Evolutionary conservation across 2,797 vertebrate genomes (phyloP).

Genomic region (Balearica regulorum): DNA sequence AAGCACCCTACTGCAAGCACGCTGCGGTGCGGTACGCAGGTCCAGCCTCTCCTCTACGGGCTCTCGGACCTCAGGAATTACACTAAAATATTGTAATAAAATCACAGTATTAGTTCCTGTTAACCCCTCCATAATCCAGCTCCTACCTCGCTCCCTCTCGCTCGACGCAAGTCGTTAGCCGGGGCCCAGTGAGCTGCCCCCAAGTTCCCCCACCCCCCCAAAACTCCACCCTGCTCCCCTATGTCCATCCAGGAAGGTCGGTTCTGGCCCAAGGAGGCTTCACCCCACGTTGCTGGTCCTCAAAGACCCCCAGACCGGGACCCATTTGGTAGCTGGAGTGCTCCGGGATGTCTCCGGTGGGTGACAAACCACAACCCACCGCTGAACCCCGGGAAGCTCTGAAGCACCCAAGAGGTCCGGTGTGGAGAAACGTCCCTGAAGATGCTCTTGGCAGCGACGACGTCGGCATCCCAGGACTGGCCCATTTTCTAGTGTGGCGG

Average conservation of each 20-base stretch:
- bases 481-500: background rate
- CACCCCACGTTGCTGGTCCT: background rate
- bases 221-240: background rate
- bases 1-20: accelerated
- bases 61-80: background rate
- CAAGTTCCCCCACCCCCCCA: background rate
- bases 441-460: background rate
- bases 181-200: background rate
- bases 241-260: background rate
- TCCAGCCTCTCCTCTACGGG: background rate
- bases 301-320: background rate
- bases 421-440: background rate
- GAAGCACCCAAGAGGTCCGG: background rate
- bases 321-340: background rate
- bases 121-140: background rate
- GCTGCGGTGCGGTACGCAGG: accelerated
- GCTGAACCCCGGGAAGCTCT: background rate
- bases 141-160: background rate
- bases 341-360: background rate
- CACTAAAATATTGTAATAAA: background rate
- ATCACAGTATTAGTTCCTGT: background rate
- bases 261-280: background rate
- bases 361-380: background rate
- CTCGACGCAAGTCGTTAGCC: accelerated
- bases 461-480: background rate